phyloP scores from a whole-genome alignment of 2,113 vertebrate genomes.

The Crocuta crocuta region DNA sequence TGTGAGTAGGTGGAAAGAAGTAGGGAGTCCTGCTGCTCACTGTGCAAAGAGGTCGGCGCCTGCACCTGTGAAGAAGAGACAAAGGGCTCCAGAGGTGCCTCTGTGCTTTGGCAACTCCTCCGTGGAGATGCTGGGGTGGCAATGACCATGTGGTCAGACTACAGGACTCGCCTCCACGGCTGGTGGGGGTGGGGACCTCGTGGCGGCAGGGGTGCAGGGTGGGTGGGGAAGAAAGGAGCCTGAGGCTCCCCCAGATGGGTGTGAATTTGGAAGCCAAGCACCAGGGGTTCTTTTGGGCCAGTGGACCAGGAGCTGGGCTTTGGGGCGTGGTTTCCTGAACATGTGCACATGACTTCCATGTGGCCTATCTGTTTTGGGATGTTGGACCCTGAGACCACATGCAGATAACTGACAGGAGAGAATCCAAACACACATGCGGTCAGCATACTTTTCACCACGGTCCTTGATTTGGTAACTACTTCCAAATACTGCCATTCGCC shows the following conservation, averaged over 20 bases:
- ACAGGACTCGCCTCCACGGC: no score
- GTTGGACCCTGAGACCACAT: not conserved
- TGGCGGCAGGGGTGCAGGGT: not conserved
- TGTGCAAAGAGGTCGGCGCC: constrained; percentile 86
- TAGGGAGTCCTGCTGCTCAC: constrained; percentile 83
- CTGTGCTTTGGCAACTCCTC: not conserved
- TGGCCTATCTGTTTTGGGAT: not conserved
- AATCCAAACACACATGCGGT: not conserved
- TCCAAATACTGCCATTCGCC: not conserved
- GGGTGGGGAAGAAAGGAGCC: not conserved
- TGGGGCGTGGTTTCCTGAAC: not conserved
- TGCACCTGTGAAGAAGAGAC: constrained; percentile 83
- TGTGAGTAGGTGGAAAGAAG: constrained; percentile 85
- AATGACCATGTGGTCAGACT: no score
- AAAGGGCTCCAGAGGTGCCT: not conserved
- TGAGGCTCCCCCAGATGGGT: not conserved
- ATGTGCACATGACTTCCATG: rapidly evolving
- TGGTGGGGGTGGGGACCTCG: not conserved
- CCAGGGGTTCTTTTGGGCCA: not conserved
- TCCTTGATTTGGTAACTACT: not conserved
- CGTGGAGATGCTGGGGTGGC: no score
- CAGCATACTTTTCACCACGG: not conserved
- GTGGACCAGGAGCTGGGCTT: not conserved
- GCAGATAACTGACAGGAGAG: not conserved
- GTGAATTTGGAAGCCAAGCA: not conserved